A percentile compares a stretch with the other conserved stretches of the same genome.
These are phyloP conservation scores for Brachionus sp. DNA, from an alignment of 1,140 invertebrate genomes.

Conservation along the genomic window DNA sequence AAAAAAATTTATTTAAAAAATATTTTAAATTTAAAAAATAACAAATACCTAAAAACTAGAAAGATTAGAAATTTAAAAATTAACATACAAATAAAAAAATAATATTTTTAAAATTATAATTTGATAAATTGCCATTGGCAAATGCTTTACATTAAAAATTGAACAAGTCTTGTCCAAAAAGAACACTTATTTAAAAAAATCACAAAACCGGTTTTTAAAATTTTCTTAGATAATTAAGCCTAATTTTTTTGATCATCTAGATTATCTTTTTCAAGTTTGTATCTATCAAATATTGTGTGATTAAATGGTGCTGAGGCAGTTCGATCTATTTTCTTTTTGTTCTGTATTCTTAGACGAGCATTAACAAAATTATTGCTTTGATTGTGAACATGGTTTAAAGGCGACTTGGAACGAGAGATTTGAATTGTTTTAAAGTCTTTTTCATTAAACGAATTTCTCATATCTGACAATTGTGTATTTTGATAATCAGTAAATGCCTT, in stretches of 20 bases:
- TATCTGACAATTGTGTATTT: constrained; percentile 12
- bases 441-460: background rate
- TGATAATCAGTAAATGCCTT: constrained; percentile 27
- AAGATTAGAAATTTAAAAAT: too few relatives aligned
- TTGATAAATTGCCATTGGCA: background rate
- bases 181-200: background rate
- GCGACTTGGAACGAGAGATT: background rate
- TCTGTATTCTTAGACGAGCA: background rate
- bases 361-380: background rate
- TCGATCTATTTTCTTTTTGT: background rate
- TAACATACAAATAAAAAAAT: too few relatives aligned
- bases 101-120: background rate
- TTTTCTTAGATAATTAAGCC: background rate
- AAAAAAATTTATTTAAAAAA: too few relatives aligned
- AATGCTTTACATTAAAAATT: background rate
- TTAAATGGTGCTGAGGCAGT: background rate
- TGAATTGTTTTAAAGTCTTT: background rate
- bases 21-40: too few relatives aligned
- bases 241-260: background rate
- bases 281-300: background rate
- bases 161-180: background rate
- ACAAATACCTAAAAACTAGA: too few relatives aligned
- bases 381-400: background rate
- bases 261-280: background rate
- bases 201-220: background rate